Evolutionary conservation across 2,113 vertebrate genomes (phyloP), one percentile per base, ranked within the genome.

Genomic region (Onychostruthus taczanowskii): DNA sequence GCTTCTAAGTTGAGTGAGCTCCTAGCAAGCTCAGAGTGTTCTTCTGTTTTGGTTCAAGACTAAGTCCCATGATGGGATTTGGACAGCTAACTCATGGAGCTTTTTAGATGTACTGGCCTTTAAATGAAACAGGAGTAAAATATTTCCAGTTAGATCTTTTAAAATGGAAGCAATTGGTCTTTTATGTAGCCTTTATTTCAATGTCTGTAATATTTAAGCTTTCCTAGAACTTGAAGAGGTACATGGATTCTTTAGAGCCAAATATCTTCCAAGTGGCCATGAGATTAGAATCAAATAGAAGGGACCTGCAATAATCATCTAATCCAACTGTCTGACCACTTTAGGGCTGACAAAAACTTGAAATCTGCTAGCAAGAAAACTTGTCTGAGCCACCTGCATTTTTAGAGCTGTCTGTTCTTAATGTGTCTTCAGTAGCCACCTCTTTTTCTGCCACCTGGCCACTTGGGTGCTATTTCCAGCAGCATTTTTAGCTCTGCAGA

Each of bases 51-150:
- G 28, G 33, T 46, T 70, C 37, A 37, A 75, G 53, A 37, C 33
- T 44, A 75, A 41, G 15, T 26, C 16, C 66, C n/a, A 5, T 35
- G 22, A 22, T 70, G 24, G 7, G 14, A 30, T 93, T 80, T 97
- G 86, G 56, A 87, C 74, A 95, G 80, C 53, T 78, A 73, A 94
- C 46, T 94, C 61, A 75, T 81, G 41, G 49, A 79, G 30, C 27
- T 88, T 56, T 91, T 94, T 84, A 86, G 52, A 59, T 52, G 62
- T 31, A 58, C 64, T 72, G 61, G 37, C 64, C 31, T 73, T 9
- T 59, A 59, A 64, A 90, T 81, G 74, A 95, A 94, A 23, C 52
- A 20, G 27, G 90, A 84, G 70, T 93, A 77, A 94, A 97, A 93
- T 76, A 83, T 55, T 90, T 46, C 50, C 12, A 11, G 26, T 43